These are phyloP conservation scores for Rhopilema esculentum DNA, from an alignment of 30 jellyfish, hydroid and myxozoan genomes.

Conservation along the genomic window DNA sequence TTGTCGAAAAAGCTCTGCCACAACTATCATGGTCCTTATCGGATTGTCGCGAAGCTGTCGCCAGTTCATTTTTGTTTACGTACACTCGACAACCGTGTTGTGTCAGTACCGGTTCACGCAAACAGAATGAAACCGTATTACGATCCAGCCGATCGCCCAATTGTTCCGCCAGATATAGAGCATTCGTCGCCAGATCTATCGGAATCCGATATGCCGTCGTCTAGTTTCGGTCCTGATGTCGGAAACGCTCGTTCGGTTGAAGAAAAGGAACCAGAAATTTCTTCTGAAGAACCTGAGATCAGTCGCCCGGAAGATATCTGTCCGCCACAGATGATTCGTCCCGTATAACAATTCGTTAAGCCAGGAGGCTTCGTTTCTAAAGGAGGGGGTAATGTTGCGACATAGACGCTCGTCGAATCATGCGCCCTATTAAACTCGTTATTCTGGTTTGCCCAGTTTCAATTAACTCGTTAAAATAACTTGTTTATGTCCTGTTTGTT, in stretches of 20 bases:
- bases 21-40: conserved; percentile 58
- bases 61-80: conserved; percentile 46
- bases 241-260: background rate
- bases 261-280: background rate
- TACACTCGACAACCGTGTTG: conserved; percentile 29
- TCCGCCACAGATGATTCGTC: conserved; percentile 1
- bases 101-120: conserved; percentile 9
- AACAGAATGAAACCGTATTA: conserved; percentile 12
- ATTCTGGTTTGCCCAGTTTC: too few species aligned
- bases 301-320: conserved; percentile 24
- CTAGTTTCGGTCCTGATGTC: conserved; percentile 1
- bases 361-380: conserved; percentile 32
- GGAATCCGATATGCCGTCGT: conserved; percentile 19
- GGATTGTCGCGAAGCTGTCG: too few species aligned
- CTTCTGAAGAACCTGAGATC: conserved; percentile 5
- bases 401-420: too few species aligned
- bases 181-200: conserved; percentile 15
- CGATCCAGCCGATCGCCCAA: conserved; percentile 23
- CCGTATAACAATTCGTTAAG: background rate
- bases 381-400: conserved; percentile 53
- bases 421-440: too few species aligned
- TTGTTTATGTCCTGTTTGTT: too few species aligned
- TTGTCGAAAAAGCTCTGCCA: conserved; percentile 37
- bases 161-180: background rate
- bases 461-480: too few species aligned